phyloP scores from a whole-genome alignment of 1,140 invertebrate species.

The Brachionus sp. region DNA sequence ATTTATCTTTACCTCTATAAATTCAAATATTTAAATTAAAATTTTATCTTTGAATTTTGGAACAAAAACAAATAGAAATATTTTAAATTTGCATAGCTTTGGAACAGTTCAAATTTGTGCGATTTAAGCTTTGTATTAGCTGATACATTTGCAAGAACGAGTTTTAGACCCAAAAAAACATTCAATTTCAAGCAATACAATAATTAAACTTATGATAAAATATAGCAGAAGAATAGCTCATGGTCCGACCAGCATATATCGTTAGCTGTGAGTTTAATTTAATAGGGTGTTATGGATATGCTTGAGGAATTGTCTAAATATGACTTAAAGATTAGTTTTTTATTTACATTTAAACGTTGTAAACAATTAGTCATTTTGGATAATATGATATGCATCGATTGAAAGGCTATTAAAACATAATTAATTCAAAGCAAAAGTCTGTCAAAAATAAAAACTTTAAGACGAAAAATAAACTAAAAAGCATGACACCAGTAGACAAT shows the following conservation, averaged over 20 bases:
- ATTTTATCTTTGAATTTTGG: no score
- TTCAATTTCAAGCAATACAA: no score
- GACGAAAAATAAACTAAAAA: not conserved
- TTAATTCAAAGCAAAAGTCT: conserved; percentile 4
- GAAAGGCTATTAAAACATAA: not conserved
- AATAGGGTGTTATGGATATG: conserved; percentile 9
- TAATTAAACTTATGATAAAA: not conserved
- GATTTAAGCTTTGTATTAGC: no score
- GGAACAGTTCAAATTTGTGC: no score
- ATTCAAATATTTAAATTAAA: no score
- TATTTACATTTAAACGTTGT: not conserved
- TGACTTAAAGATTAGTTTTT: conserved; percentile 2
- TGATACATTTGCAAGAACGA: no score
- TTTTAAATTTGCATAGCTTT: no score
- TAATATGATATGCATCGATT: not conserved
- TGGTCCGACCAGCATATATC: not conserved
- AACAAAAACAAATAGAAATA: no score
- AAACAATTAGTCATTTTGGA: conserved; percentile 10
- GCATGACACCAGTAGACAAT: not conserved
- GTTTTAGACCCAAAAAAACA: no score
- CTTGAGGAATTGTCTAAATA: conserved; percentile 23
- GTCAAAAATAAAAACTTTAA: not conserved
- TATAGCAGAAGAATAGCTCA: not conserved
- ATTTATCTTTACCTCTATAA: no score
- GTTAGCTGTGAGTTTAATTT: not conserved